Conservation (phyloP, 2,113 vertebrate species). For the Xenopus laevis region DNA sequence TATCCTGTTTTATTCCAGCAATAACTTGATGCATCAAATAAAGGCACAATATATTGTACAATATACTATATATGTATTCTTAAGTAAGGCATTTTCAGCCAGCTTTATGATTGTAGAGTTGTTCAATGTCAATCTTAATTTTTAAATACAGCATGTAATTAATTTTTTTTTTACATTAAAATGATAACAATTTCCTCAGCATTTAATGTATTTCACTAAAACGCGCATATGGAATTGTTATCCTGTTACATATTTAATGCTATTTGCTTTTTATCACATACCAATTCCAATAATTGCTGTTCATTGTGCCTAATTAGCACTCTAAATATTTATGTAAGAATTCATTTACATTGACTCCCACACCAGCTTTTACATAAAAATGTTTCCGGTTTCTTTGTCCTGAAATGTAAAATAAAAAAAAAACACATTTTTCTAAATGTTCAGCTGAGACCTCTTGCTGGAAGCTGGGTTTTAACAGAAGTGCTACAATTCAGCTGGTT, state of each 20-base stretch:
- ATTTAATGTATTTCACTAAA: slow-evolving; percentile 12
- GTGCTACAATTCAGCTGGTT: not conserved
- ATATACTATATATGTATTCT: too few relatives aligned
- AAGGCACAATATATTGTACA: too few relatives aligned
- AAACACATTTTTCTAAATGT: not conserved
- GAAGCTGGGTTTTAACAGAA: not conserved
- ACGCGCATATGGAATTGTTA: slow-evolving; percentile 15
- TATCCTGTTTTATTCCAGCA: too few relatives aligned
- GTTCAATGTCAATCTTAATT: slow-evolving; percentile 18
- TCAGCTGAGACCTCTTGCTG: not conserved
- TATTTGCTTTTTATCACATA: slow-evolving; percentile 27
- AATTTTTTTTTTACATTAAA: slow-evolving; percentile 29
- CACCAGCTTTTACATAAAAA: slow-evolving; percentile 17
- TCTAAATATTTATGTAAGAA: slow-evolving; percentile 39
- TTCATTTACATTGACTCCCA: slow-evolving; percentile 20
- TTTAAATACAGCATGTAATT: slow-evolving; percentile 10
- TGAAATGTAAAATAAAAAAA: not conserved
- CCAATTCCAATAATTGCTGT: slow-evolving; percentile 27
- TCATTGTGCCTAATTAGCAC: slow-evolving; percentile 33
- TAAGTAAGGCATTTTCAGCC: too few relatives aligned
- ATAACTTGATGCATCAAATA: too few relatives aligned
- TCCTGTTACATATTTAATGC: slow-evolving; percentile 27
- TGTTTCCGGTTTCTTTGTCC: slow-evolving; percentile 4
- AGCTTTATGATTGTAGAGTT: too few relatives aligned
- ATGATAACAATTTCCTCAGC: slow-evolving; percentile 20